Conservation (phyloP, 1,140 invertebrate species). For the Radopholus similis region DNA sequence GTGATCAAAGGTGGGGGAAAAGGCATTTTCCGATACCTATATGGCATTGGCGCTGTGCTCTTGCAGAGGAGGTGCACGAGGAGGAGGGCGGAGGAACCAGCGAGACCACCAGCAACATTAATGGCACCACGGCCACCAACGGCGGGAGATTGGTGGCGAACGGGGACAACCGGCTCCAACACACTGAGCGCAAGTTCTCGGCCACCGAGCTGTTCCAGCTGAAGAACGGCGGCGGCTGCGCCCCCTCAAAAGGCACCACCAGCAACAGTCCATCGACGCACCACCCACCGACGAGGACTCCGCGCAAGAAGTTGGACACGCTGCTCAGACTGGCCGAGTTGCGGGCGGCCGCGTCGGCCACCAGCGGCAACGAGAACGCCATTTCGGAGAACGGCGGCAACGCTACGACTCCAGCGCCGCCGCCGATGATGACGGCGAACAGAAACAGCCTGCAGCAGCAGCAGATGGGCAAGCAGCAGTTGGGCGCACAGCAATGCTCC, state of each 20-base stretch:
- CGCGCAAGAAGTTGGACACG: background rate
- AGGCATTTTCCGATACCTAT: no score
- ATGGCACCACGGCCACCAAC: no score
- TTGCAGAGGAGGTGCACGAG: background rate
- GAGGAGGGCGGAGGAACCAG: background rate
- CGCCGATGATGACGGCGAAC: background rate
- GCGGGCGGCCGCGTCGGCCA: background rate
- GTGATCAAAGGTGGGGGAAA: slow-evolving; percentile 1
- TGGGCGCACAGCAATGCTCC: background rate
- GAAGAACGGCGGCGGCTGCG: background rate
- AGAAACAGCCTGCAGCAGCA: background rate
- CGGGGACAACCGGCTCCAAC: no score
- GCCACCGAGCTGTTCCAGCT: background rate
- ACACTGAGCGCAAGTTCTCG: no score
- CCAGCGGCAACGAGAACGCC: background rate
- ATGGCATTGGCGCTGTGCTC: no score
- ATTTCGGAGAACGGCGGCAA: background rate
- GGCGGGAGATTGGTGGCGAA: no score
- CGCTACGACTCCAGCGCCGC: background rate
- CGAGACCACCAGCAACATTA: background rate
- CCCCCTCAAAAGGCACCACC: background rate
- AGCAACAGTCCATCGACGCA: background rate
- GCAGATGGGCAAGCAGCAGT: background rate
- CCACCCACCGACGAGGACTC: background rate
- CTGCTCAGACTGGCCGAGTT: background rate